Base-by-base conservation (phyloP, 2,888 invertebrate genomes). In the Odontothrips loti region DNA sequence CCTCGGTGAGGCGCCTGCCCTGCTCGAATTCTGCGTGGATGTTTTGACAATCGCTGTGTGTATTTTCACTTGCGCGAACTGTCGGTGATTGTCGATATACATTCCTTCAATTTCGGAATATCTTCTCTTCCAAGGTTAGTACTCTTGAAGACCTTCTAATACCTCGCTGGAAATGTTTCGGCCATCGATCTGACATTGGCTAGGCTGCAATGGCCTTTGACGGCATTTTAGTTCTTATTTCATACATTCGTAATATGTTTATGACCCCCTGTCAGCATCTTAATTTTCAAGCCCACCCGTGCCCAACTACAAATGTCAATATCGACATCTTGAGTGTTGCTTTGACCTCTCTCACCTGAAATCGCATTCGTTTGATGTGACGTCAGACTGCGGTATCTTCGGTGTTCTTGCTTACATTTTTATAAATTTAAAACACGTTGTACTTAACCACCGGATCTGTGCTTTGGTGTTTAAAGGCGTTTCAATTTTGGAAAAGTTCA, bases 121-220 rank as follows among this genome's bases (percentile, higher is more conserved):
- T 27, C 23, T 23, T 27, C 23, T 75, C 27, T 75, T 23, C 12
- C 68, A 75, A 75, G 68, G 68, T 75, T n/a, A 75, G 68, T 75
- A 27, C 68, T 23, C 23, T 27, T 10, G 23, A 9, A 75, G 27
- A 27, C 68, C 10, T 0, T 3, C 12, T 23, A 75, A 75, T 27
- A 27, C 9, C 23, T 27, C 3, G 10, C 68, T 75, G 12, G 23
- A 27, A 27, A 27, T 75, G 68, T 27, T 27, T 9, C 23, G 12
- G 68, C 23, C 68, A 75, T 75, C 68, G 68, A 75, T 75, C 68
- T 75, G 68, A 75, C 68, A 75, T 75, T 75, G 68, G 27, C 68
- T 27, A 75, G 68, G 68, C 68, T 27, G 68, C 68, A 1, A 58
- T 20, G 68, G 27, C 68, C 68, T 75, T 27, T 75, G 68, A 75